Base-by-base conservation (phyloP, 30 jellyfish, hydroid and myxozoan genomes). In the Aurelia coerulea region DNA sequence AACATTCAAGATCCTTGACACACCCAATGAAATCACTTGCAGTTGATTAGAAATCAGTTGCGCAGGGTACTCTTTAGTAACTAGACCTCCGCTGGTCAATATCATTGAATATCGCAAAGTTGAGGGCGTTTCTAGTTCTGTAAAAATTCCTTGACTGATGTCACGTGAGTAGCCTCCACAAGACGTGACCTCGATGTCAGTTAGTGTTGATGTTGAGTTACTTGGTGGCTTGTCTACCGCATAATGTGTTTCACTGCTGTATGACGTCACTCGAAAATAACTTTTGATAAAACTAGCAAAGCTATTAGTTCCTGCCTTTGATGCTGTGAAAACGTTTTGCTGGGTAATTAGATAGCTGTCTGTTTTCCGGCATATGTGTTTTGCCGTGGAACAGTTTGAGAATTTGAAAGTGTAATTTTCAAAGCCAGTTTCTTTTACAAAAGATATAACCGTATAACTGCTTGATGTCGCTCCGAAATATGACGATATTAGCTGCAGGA, bases 111-210 rank as follows among this genome's bases (percentile, higher is more conserved):
- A 79, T 10, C 80, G 71, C 51, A 79, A 29, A 9, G 33, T 49
- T 35, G 63, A 16, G 10, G 41, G 80, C 53, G 62, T 31, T 51
- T 65, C 80, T 41, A 54, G 49, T 23, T 79, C 81, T 7, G 51
- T 15, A 52, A 79, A 79, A 31, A 56, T 19, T 10, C 62, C 62
- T 46, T 58, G 75, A 11, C 88, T 59, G 10, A 84, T 62, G 23
- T 84, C 80, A 18, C 78, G 88, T 14, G 67, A 17, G 68, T 84
- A 84, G 76, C 88, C 79, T 64, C 93, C 93, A 64, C 93, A 84
- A 13, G 93, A 60, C 10, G 62, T 73, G 35, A 84, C 88, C 69
- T 66, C 87, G 62, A 84, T 72, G 31, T 63, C 84, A 49, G 88
- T 84, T 58, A 51, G 33, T 2, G 76, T 42, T 1, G 83, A 73